phyloP scores from a whole-genome alignment of 92 coral and sea anemone genomes.

The Umimayanthus chanpuru region DNA sequence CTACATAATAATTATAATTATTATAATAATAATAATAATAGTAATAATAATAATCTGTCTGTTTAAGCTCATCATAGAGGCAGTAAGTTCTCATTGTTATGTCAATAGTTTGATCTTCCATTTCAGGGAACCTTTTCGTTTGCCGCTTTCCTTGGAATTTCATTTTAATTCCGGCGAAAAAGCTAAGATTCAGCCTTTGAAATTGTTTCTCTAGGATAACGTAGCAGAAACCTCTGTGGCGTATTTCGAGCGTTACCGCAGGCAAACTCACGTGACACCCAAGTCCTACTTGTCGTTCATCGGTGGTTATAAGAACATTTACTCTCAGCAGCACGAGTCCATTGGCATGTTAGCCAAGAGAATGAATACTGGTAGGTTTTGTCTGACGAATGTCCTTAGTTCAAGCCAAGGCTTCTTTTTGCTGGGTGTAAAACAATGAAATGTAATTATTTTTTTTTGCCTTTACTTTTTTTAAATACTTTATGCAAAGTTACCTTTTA shows the following conservation, averaged over 20 bases:
- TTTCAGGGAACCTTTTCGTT: too few species aligned
- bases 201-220: conserved; percentile 65
- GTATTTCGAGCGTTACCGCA: conserved; percentile 96
- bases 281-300: conserved; percentile 95
- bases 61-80: too few species aligned
- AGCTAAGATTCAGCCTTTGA: background rate
- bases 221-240: conserved; percentile 94
- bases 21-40: too few species aligned
- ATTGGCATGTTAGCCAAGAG: conserved; percentile 86
- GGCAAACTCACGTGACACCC: conserved; percentile 99
- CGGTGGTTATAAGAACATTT: conserved; percentile 91
- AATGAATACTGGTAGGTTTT: conserved; percentile 86
- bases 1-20: too few species aligned
- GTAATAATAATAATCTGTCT: too few species aligned
- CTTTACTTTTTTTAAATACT: too few species aligned
- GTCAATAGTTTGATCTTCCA: too few species aligned
- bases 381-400: too few species aligned
- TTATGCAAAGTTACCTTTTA: too few species aligned
- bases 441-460: too few species aligned
- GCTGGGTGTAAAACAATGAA: background rate
- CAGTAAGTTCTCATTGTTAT: too few species aligned
- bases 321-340: conserved; percentile 82
- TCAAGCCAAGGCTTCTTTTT: background rate
- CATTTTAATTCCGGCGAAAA: background rate
- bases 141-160: background rate